phyloP scores from a whole-genome alignment of 2,888 invertebrate genomes.

The Kryphioiulus occultus region DNA sequence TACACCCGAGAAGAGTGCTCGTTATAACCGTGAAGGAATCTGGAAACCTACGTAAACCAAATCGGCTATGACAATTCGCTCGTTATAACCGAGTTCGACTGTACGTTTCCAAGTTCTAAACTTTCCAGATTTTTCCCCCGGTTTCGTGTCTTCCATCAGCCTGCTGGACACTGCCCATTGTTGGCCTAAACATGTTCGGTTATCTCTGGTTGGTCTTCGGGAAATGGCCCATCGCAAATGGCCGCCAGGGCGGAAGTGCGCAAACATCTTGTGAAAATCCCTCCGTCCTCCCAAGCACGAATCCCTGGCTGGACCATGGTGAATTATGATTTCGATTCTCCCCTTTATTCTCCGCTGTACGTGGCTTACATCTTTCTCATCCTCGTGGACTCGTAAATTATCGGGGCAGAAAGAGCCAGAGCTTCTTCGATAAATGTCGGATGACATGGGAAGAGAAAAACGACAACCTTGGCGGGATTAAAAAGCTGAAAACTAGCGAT shows the following conservation, averaged over 20 bases:
- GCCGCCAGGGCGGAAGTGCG: too few relatives aligned
- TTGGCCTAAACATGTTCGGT: background rate
- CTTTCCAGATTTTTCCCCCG: too few relatives aligned
- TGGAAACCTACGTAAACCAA: too few relatives aligned
- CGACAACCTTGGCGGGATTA: constrained; percentile 33
- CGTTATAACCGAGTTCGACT: too few relatives aligned
- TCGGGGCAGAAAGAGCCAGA: constrained; percentile 40
- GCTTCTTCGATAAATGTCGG: constrained; percentile 41
- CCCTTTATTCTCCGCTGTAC: background rate
- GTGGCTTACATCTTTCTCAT: background rate
- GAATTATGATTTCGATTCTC: background rate
- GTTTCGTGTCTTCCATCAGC: too few relatives aligned
- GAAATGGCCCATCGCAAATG: background rate
- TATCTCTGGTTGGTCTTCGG: background rate
- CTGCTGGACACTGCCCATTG: background rate
- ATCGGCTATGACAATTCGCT: too few relatives aligned
- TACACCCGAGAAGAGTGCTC: too few relatives aligned
- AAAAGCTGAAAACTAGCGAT: constrained; percentile 37
- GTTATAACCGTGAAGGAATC: too few relatives aligned
- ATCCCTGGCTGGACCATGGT: background rate
- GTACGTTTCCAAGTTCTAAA: too few relatives aligned
- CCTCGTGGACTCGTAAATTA: constrained; percentile 43
- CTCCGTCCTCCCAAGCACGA: background rate
- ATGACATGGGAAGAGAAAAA: constrained; percentile 41
- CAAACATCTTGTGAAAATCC: background rate